Conservation (phyloP, 2,888 invertebrate genomes). For the Eupithecia subumbrata region DNA sequence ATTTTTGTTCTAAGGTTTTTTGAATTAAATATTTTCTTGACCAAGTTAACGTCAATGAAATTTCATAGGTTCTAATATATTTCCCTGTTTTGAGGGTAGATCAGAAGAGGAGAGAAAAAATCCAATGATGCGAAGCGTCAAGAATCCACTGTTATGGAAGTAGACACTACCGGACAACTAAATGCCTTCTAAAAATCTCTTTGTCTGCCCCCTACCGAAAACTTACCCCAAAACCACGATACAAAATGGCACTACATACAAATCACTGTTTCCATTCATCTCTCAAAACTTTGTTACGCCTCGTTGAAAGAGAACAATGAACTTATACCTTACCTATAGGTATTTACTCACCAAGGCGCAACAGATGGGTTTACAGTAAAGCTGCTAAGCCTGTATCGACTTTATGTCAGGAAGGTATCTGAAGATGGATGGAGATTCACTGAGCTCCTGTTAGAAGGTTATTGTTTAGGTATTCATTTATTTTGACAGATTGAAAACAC, state of each 20-base stretch:
- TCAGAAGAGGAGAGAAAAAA: too few relatives aligned
- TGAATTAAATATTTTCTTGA: too few relatives aligned
- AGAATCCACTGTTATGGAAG: too few relatives aligned
- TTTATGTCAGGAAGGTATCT: neutral
- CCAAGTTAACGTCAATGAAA: too few relatives aligned
- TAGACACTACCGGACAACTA: too few relatives aligned
- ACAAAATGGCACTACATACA: neutral
- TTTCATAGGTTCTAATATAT: too few relatives aligned
- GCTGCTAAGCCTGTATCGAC: neutral
- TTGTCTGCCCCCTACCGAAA: neutral
- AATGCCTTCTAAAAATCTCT: too few relatives aligned
- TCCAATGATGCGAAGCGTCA: too few relatives aligned
- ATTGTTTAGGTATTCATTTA: neutral
- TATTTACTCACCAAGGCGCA: neutral
- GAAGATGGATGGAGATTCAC: neutral
- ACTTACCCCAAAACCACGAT: neutral
- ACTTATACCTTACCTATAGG: neutral
- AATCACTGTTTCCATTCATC: neutral
- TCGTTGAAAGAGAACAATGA: neutral
- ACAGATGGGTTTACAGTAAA: neutral
- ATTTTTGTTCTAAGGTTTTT: too few relatives aligned
- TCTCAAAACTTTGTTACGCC: neutral
- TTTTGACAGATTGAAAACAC: neutral
- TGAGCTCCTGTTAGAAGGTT: neutral
- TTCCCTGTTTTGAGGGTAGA: too few relatives aligned